Base-by-base conservation (phyloP, 1,140 invertebrate genomes). In the Atopsyche davidsoni region DNA sequence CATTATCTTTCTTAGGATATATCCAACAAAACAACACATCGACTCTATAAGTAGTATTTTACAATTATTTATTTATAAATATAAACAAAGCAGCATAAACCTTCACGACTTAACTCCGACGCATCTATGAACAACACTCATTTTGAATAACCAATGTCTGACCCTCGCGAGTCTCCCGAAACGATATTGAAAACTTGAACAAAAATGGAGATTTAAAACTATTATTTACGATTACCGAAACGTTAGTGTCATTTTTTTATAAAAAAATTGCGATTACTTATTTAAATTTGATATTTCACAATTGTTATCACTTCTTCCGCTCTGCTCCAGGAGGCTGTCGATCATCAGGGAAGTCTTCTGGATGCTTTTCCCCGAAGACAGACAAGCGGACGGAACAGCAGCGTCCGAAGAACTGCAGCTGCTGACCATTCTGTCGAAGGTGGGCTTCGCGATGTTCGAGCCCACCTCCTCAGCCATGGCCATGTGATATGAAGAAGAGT, bases 341-440 rank as follows among this genome's bases (percentile, higher is more conserved):
- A 57, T 57, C 55, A 57, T 57, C 19, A 57, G 38, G 21, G 55
- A 57, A 16, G 46, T 57, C 39, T 57, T 57, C 25, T 46, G 43
- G 9, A 57, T 28, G n/a, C 44, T 48, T 38, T 57, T 57, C 16
- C 24, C 21, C 4, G 32, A 6, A 11, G 55, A 44, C 13, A 53
- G 23, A 43, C 51, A 57, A 21, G 40, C 39, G 6, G 55, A 36
- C 11, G 25, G 35, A 2, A 39, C 14, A 10, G 41, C 13, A 19
- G 53, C 55, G 35, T 47, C 46, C 14, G 51, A 53, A 32, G 51
- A 53, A 31, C 55, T 57, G 50, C 55, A 57, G 18, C 49, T 52
- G 11, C 51, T 53, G 2, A 50, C 55, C 17, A 56, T 24, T 3
- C 54, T 46, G 32, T 53, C 55, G 39, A 57, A 57, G 14, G 42